phyloP scores from a whole-genome alignment of 1,140 invertebrate species.

The Leptestheria dahalacensis region DNA sequence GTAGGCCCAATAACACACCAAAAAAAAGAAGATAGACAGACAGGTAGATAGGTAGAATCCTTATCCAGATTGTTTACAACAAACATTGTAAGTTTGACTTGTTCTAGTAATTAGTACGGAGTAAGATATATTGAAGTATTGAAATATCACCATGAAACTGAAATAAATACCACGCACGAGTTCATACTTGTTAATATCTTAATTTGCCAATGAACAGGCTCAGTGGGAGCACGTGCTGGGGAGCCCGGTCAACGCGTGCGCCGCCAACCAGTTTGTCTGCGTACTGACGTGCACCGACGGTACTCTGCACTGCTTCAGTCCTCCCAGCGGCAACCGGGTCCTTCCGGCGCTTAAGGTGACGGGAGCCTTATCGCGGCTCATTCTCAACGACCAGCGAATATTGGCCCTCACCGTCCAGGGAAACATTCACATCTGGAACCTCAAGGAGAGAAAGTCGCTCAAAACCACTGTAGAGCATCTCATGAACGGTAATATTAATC shows the following conservation, averaged over 20 bases:
- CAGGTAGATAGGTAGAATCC: too few relatives aligned
- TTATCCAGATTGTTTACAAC: too few relatives aligned
- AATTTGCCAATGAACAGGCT: neutral
- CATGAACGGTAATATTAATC: neutral
- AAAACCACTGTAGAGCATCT: neutral
- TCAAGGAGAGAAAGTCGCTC: constrained; percentile 21
- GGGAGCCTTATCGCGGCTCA: constrained; percentile 36
- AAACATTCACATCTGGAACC: constrained; percentile 25
- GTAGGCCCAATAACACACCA: too few relatives aligned
- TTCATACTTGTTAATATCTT: too few relatives aligned
- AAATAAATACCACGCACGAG: too few relatives aligned
- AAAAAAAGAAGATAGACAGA: too few relatives aligned
- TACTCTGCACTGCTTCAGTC: constrained; percentile 37
- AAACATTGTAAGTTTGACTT: too few relatives aligned
- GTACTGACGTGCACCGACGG: constrained; percentile 47
- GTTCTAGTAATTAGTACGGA: too few relatives aligned
- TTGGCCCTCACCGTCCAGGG: constrained; percentile 24
- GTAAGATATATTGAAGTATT: neutral
- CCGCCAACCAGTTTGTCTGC: constrained; percentile 36
- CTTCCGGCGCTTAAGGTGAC: constrained; percentile 46
- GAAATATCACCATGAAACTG: neutral
- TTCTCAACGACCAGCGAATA: constrained; percentile 26
- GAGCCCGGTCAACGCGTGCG: constrained; percentile 34
- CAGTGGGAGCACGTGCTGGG: neutral
- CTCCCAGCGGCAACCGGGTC: constrained; percentile 39